Base-by-base conservation (phyloP, 1,140 invertebrate species). In the Triops longicaudatus region DNA sequence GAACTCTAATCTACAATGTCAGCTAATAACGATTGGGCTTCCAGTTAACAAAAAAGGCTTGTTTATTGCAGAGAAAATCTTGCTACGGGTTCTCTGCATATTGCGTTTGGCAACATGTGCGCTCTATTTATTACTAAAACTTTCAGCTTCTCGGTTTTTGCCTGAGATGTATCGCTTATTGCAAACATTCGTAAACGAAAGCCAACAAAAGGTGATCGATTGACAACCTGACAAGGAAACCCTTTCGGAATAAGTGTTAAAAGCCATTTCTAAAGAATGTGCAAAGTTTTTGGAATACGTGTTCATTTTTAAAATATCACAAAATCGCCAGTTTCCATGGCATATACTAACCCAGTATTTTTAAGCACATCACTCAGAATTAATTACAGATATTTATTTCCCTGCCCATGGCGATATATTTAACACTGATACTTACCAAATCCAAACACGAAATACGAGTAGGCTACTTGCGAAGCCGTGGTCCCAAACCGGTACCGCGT, bases 361-460 rank as follows among this genome's bases (percentile, higher is more conserved):
- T n/a, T 63, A 7, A 17, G 26, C 1, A 73, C 5, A 26, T 11
- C 4, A 26, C n/a, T 11, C 12, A 73, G 26, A 43, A 78, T 31
- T 22, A 77, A 41, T 71, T 28, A 76, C 7, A 27, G 14, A 76
- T 17, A 78, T 44, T 42, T 73, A 1, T 73, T 17, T 28, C 26
- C 63, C 1, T 26, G 26, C 7, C 22, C 41, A 50, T 14, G 72
- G 37, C n/a, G 63, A 73, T 73, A 44, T 22, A 50, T 78, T 73
- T 6, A 71, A 73, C 5, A 17, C 12, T 73, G n/a, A 44, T 27
- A 83, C 85, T 87, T 85, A 93, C 92, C 92, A 80, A 91, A 92
- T 43, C 86, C 82, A 80, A 93, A 91, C 83, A 92, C 92, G 26
- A 93, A 84, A 81, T 91, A 91, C 26, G 92, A 91, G 80, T 94